Evolutionary conservation across 2,797 vertebrate genomes (phyloP).

Genomic region (Galago senegalensis): DNA sequence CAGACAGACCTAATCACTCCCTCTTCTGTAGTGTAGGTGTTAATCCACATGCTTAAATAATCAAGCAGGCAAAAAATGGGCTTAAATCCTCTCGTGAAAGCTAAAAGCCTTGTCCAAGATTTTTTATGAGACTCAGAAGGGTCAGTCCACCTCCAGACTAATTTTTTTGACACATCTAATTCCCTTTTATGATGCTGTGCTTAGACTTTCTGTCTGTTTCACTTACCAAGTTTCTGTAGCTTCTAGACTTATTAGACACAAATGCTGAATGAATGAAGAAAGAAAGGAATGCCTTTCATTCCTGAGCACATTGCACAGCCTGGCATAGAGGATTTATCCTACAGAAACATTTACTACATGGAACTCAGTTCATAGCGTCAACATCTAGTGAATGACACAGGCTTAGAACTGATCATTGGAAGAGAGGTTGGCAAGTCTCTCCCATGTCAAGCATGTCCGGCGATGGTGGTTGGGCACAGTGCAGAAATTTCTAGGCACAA

Average conservation of each 20-base stretch:
- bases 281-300: not conserved
- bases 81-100: constrained; percentile 25
- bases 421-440: not conserved
- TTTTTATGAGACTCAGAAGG: constrained; percentile 18
- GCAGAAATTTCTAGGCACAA: not conserved
- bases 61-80: constrained; percentile 14
- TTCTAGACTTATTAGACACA: not conserved
- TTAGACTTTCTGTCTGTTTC: not conserved
- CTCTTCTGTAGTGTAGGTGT: not conserved
- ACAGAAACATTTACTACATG: not conserved
- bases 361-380: constrained; percentile 24
- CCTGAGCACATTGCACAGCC: not conserved
- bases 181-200: not conserved
- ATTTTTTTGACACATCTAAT: not conserved
- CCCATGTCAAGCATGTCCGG: not conserved
- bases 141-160: not conserved
- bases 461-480: too few relatives aligned
- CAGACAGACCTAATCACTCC: not conserved
- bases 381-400: not conserved
- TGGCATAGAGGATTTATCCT: not conserved
- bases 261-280: not conserved
- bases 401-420: not conserved
- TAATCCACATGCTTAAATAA: constrained; percentile 50
- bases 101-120: not conserved
- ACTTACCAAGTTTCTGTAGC: not conserved